Conservation (phyloP, 2,888 invertebrate genomes). For the Tuta absoluta region DNA sequence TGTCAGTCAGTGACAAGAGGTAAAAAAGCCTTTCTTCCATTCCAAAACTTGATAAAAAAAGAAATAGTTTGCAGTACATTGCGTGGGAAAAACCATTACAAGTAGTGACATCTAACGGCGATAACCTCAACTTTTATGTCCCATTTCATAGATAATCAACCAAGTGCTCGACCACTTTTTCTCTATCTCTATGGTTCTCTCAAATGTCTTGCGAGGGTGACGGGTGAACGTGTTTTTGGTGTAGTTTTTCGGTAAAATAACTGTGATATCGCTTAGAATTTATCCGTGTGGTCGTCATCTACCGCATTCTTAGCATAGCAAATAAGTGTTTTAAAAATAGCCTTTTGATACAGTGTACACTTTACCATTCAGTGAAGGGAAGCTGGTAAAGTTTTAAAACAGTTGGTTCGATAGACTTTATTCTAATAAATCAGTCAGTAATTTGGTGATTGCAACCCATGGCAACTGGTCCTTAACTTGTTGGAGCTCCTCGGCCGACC, state of each 20-base stretch:
- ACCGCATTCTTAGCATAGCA: neutral
- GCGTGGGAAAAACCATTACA: neutral
- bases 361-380: constrained; percentile 23
- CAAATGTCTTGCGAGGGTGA: constrained; percentile 23
- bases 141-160: too few species aligned
- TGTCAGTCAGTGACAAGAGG: neutral
- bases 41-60: neutral
- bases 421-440: constrained; percentile 11
- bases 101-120: neutral
- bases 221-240: constrained; percentile 28
- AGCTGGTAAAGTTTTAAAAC: constrained; percentile 29
- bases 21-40: neutral
- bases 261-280: constrained; percentile 28
- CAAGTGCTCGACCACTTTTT: neutral
- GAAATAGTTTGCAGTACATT: neutral
- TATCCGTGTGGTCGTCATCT: constrained; percentile 22
- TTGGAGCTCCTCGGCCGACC: constrained; percentile 46
- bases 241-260: constrained; percentile 28
- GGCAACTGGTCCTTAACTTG: constrained; percentile 44
- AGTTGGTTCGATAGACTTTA: constrained; percentile 22
- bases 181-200: constrained; percentile 15
- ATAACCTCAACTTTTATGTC: neutral
- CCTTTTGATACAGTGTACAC: neutral
- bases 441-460: constrained; percentile 34
- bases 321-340: neutral